Evolutionary conservation across 2,797 vertebrate species (phyloP).

Genomic region (Cuniculus paca): DNA sequence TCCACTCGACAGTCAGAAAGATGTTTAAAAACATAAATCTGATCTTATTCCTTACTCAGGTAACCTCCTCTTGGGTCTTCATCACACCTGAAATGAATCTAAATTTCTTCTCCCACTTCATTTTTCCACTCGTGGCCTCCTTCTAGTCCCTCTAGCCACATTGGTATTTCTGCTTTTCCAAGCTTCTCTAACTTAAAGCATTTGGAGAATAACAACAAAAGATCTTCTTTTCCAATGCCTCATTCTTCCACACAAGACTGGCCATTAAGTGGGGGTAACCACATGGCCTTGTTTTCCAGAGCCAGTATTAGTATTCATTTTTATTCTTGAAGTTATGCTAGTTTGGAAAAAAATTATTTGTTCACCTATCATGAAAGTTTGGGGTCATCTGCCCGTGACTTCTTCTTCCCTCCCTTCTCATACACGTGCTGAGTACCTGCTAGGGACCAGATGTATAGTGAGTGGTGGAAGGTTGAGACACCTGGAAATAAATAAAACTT

Average conservation of each 20-base stretch:
- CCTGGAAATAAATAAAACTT: conserved; percentile 59
- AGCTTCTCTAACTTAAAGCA: background rate
- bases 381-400: background rate
- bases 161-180: background rate
- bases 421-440: background rate
- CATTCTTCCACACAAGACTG: background rate
- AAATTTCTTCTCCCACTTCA: background rate
- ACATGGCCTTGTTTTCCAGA: background rate
- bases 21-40: background rate
- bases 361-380: background rate
- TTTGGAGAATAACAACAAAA: background rate
- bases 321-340: background rate
- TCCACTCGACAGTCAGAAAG: too few relatives aligned
- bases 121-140: too few relatives aligned
- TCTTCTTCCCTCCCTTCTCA: background rate
- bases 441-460: background rate
- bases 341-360: conserved; percentile 1
- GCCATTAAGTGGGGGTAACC: background rate
- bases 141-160: background rate
- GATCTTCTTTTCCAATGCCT: background rate
- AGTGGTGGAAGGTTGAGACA: conserved; percentile 29
- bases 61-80: background rate
- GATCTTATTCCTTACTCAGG: background rate
- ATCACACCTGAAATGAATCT: background rate
- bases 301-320: background rate